A percentile compares a stretch with the other conserved stretches of the same genome.
Conservation (phyloP, 2,888 invertebrate species). For the Thalpophila matura region DNA sequence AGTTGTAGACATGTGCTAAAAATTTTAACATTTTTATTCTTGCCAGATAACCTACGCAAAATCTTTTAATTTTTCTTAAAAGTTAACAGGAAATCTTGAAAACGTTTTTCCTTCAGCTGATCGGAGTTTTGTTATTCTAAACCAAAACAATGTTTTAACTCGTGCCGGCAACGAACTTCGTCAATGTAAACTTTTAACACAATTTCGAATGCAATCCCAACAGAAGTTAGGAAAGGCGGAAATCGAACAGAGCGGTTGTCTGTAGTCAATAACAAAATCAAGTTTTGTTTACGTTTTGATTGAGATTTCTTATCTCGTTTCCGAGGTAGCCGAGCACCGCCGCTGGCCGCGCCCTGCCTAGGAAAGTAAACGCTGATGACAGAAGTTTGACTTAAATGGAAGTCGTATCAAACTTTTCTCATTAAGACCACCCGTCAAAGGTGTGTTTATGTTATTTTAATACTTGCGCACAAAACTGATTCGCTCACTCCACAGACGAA, state of each 20-base stretch:
- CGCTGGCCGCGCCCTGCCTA: slow-evolving; percentile 75
- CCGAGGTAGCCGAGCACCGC: slow-evolving; percentile 61
- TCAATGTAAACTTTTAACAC: slow-evolving; percentile 83
- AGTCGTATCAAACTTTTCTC: slow-evolving; percentile 90
- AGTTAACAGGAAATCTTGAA: slow-evolving; percentile 38
- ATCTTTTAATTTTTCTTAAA: slow-evolving; percentile 48
- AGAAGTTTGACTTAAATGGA: slow-evolving; percentile 88
- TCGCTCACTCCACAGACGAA: slow-evolving; percentile 63
- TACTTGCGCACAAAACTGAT: slow-evolving; percentile 82
- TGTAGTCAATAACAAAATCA: slow-evolving; percentile 77
- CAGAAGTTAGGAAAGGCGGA: slow-evolving; percentile 77
- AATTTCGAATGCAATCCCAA: slow-evolving; percentile 81
- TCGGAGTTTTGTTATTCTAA: slow-evolving; percentile 74
- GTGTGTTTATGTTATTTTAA: slow-evolving; percentile 89
- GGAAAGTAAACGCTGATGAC: slow-evolving; percentile 86
- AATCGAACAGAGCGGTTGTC: slow-evolving; percentile 76
- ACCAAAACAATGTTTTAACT: slow-evolving; percentile 77
- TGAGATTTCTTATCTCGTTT: slow-evolving; percentile 79
- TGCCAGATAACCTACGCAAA: slow-evolving; percentile 20
- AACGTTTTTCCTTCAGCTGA: slow-evolving; percentile 66
- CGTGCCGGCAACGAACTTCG: slow-evolving; percentile 72
- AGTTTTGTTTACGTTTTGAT: slow-evolving; percentile 83
- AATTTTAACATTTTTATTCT: slow-evolving; percentile 36
- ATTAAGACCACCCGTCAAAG: slow-evolving; percentile 89
- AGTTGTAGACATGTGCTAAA: slow-evolving; percentile 37